Evolutionary conservation across 1,140 invertebrate species (phyloP).

Genomic region (Dendroctonus ponderosae): DNA sequence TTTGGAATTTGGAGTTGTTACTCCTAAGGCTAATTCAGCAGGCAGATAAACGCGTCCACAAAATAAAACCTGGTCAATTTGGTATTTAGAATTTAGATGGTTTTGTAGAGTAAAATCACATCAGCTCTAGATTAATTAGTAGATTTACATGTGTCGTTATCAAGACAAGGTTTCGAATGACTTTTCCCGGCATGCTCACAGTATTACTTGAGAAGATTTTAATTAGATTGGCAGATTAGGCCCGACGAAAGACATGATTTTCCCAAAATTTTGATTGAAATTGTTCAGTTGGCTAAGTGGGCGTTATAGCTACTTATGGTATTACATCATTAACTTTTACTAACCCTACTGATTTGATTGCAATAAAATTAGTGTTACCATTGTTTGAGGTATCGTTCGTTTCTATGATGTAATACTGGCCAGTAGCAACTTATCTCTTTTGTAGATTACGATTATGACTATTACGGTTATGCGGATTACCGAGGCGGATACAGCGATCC

Average conservation of each 20-base stretch:
- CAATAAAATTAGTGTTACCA: not conserved
- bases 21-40: too few relatives aligned
- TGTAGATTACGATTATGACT: conserved; percentile 96
- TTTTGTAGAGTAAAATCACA: too few relatives aligned
- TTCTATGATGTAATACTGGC: conserved; percentile 27
- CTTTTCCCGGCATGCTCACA: conserved; percentile 63
- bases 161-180: conserved; percentile 3
- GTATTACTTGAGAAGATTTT: conserved; percentile 31
- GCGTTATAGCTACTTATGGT: conserved; percentile 37
- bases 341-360: conserved; percentile 4
- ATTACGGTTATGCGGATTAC: conserved; percentile 94
- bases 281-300: conserved; percentile 58
- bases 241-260: conserved; percentile 22
- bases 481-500: conserved; percentile 91
- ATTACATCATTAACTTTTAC: conserved; percentile 19
- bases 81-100: conserved; percentile 8
- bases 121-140: too few relatives aligned
- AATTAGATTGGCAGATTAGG: conserved; percentile 43
- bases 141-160: too few relatives aligned
- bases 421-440: conserved; percentile 59
- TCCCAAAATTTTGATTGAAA: conserved; percentile 4
- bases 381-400: not conserved
- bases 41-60: too few relatives aligned
- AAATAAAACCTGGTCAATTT: too few relatives aligned
- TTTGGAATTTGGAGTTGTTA: not conserved